Conservation (phyloP, 2,888 invertebrate species). For the Drosophila atripex region DNA sequence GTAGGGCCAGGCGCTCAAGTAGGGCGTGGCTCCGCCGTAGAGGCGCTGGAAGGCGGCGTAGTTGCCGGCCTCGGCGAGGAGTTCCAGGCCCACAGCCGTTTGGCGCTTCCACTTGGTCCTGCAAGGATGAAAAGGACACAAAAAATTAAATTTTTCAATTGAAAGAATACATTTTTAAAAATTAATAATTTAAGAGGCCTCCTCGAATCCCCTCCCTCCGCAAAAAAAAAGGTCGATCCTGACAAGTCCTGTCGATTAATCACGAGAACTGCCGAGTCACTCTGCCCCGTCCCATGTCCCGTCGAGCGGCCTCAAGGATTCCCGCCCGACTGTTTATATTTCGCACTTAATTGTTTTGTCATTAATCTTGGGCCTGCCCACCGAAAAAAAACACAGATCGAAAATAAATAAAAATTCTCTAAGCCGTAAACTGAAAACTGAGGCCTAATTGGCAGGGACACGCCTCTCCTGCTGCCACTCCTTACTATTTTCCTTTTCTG, state of each 20-base stretch:
- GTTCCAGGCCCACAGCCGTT: constrained; percentile 97
- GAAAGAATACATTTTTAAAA: not conserved
- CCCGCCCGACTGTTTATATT: constrained; percentile 74
- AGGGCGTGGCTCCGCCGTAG: constrained; percentile 89
- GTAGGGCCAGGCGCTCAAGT: constrained; percentile 87
- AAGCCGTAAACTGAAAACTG: constrained; percentile 19
- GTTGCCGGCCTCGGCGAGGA: constrained; percentile 98
- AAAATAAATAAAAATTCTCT: constrained; percentile 23
- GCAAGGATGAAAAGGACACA: constrained; percentile 58
- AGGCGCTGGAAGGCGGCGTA: constrained; percentile 98
- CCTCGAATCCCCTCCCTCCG: not conserved
- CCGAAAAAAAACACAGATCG: constrained; percentile 8
- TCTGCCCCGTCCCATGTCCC: constrained; percentile 58
- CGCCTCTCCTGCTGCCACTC: constrained; percentile 28
- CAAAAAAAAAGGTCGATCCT: not conserved
- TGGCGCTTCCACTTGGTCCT: constrained; percentile 99
- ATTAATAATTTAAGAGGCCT: not conserved
- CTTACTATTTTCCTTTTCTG: not conserved
- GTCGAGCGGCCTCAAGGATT: constrained; percentile 17
- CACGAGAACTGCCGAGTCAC: constrained; percentile 65
- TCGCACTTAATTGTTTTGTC: constrained; percentile 83
- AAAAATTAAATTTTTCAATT: not conserved
- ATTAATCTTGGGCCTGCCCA: constrained; percentile 72
- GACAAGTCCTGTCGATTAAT: constrained; percentile 52
- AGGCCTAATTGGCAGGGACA: constrained; percentile 59